Evolutionary conservation across 2,797 vertebrate species (phyloP).

Genomic region (Distichodus sexfasciatus): DNA sequence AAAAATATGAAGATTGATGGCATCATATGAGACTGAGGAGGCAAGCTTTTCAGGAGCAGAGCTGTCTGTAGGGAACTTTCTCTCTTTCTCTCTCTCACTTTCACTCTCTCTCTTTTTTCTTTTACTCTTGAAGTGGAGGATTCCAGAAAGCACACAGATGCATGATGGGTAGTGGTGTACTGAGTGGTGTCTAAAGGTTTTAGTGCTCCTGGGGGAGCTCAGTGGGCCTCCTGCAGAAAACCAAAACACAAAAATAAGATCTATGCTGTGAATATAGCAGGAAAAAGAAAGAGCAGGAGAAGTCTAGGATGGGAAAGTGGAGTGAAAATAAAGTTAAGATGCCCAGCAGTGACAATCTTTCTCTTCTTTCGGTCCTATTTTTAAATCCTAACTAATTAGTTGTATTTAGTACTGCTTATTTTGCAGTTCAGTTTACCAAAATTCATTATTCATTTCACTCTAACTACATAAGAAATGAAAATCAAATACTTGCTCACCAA

Average conservation of each 20-base stretch:
- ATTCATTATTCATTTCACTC: background rate
- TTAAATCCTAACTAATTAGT: background rate
- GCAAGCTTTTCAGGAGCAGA: conserved; percentile 37
- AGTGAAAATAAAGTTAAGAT: conserved; percentile 19
- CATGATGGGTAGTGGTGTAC: conserved; percentile 56
- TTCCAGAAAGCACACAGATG: conserved; percentile 50
- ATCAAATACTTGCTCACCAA: conserved; percentile 81
- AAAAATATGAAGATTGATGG: conserved; percentile 60
- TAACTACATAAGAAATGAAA: background rate
- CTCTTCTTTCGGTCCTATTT: no score
- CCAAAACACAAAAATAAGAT: conserved; percentile 48
- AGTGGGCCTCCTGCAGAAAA: conserved; percentile 35
- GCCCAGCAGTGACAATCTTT: conserved; percentile 7
- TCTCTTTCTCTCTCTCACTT: background rate
- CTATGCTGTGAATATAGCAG: conserved; percentile 53
- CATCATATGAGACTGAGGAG: conserved; percentile 49
- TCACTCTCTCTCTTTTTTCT: conserved; percentile 6
- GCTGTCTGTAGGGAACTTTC: conserved; percentile 49
- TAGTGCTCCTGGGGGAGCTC: conserved; percentile 54
- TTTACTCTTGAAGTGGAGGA: conserved; percentile 53
- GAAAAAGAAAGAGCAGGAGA: conserved; percentile 40
- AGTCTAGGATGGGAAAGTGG: conserved; percentile 4
- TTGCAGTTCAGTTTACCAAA: background rate
- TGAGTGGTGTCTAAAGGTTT: conserved; percentile 66
- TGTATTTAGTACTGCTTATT: background rate